phyloP scores from a whole-genome alignment of 2,888 invertebrate species.

The Oscheius onirici region DNA sequence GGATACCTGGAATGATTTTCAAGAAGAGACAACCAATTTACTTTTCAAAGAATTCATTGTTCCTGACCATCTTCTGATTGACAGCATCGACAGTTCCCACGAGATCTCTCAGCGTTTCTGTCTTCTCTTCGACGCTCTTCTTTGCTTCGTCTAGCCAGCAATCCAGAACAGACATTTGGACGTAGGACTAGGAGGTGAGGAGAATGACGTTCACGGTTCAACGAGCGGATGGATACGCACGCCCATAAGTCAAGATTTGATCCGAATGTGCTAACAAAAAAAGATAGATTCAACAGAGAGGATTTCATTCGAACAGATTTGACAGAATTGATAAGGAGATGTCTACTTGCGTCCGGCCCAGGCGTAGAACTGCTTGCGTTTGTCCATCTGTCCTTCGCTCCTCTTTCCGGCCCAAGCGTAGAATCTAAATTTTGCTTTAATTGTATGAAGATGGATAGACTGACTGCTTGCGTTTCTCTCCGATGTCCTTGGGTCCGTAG shows the following conservation, averaged over 20 bases:
- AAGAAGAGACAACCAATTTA: not conserved
- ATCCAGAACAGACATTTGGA: constrained; percentile 3
- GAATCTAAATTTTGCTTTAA: constrained; percentile 22
- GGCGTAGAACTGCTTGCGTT: constrained; percentile 37
- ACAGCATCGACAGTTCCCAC: constrained; percentile 4
- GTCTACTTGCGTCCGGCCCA: constrained; percentile 34
- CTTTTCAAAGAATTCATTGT: not conserved
- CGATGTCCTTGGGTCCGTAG: constrained; percentile 25
- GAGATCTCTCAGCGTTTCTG: not conserved
- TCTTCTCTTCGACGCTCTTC: not conserved
- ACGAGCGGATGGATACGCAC: not conserved
- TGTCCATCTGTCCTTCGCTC: constrained; percentile 8
- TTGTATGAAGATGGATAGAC: not conserved
- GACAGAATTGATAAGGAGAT: not conserved
- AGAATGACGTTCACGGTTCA: constrained; percentile 7
- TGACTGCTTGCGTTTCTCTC: constrained; percentile 34
- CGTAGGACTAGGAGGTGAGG: not conserved
- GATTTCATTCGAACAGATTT: not conserved
- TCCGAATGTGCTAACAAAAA: not conserved
- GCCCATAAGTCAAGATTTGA: not conserved
- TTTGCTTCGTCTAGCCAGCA: constrained; percentile 4
- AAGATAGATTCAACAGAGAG: not conserved
- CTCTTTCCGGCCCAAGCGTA: constrained; percentile 39
- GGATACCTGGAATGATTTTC: not conserved
- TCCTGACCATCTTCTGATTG: not conserved